These are phyloP conservation scores for Sussaba pulchella DNA, from an alignment of 2,888 invertebrate genomes.

Conservation along the genomic window DNA sequence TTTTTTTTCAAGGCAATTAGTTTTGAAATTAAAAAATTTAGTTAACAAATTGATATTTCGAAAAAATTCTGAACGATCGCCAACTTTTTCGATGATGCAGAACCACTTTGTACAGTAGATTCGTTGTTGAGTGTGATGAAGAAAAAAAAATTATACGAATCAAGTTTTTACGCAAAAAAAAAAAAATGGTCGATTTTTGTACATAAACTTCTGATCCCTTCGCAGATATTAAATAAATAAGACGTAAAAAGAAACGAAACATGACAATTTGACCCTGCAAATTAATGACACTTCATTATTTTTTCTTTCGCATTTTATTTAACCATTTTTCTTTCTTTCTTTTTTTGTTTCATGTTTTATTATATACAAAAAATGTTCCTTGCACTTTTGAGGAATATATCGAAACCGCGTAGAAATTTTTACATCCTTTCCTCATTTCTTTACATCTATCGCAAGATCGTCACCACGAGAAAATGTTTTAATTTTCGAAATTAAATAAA, in stretches of 20 bases:
- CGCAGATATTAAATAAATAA: constrained; percentile 42
- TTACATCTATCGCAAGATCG: no score
- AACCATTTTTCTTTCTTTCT: not conserved
- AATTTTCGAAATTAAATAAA: no score
- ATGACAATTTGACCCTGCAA: not conserved
- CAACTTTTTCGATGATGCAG: not conserved
- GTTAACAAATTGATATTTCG: not conserved
- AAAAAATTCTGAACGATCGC: not conserved
- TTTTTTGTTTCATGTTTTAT: no score
- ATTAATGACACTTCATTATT: not conserved
- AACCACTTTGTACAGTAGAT: constrained; percentile 22
- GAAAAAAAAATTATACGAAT: not conserved
- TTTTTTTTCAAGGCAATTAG: not conserved
- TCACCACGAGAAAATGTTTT: no score
- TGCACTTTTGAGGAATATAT: constrained; percentile 21
- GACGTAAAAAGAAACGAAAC: constrained; percentile 10
- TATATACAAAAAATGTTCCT: no score
- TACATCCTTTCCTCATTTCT: no score
- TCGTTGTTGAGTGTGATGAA: constrained; percentile 15
- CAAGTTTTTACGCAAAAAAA: constrained; percentile 44
- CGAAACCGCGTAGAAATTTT: no score
- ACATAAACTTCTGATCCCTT: constrained; percentile 51
- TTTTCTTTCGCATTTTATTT: not conserved
- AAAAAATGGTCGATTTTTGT: constrained; percentile 58
- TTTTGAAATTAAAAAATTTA: not conserved